Conservation (phyloP, 2,888 invertebrate species). For the Amaurobius ferox region DNA sequence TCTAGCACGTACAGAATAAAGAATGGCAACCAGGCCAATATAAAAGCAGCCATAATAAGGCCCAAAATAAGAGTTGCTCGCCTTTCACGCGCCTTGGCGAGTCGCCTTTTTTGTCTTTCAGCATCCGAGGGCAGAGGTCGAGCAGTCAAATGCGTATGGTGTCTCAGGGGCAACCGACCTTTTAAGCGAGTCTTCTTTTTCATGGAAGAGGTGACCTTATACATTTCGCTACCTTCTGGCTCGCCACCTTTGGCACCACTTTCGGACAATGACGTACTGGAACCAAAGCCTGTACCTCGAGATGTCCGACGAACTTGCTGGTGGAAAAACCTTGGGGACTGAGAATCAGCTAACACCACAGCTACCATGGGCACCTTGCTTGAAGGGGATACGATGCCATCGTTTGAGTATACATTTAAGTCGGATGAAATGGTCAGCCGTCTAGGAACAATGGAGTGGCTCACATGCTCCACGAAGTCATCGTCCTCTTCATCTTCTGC, state of each 20-base stretch:
- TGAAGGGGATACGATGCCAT: conserved; percentile 51
- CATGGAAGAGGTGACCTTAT: conserved; percentile 29
- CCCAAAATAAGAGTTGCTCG: conserved; percentile 97
- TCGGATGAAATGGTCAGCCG: conserved; percentile 54
- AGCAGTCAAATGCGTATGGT: conserved; percentile 67
- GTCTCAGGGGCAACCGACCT: conserved; percentile 44
- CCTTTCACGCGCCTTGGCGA: conserved; percentile 96
- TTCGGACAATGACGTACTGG: conserved; percentile 42
- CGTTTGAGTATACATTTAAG: conserved; percentile 49
- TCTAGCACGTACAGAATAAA: conserved; percentile 94
- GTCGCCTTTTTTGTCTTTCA: conserved; percentile 92
- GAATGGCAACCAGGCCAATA: conserved; percentile 98
- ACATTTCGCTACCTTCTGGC: conserved; percentile 37
- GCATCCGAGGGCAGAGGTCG: conserved; percentile 83
- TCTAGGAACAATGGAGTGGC: conserved; percentile 49
- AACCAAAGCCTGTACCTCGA: conserved; percentile 26
- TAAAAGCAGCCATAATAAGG: conserved; percentile 98
- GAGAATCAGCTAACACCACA: conserved; percentile 29
- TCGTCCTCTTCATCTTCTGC: conserved; percentile 58
- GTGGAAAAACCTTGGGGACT: conserved; percentile 44
- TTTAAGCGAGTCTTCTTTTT: conserved; percentile 37
- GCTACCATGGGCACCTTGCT: conserved; percentile 46
- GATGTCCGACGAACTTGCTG: conserved; percentile 46
- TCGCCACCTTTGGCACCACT: conserved; percentile 29
- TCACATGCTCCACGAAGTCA: conserved; percentile 27